A percentile compares a stretch with the other conserved stretches of the same genome.
Evolutionary conservation across 2,113 vertebrate genomes (phyloP).

Genomic region (Puntigrus tetrazona): DNA sequence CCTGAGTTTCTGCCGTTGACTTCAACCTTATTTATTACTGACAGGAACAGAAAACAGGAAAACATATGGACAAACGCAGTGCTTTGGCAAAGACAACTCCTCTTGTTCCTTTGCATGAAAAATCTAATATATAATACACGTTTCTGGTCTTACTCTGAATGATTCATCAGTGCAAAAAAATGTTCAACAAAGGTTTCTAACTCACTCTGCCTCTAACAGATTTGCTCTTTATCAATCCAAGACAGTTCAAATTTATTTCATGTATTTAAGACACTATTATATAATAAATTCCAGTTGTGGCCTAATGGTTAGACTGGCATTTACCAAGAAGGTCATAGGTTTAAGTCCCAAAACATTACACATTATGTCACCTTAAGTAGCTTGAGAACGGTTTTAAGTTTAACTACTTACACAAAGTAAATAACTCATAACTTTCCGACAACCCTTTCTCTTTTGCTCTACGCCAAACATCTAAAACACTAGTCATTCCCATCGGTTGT

Average conservation of each 20-base stretch:
- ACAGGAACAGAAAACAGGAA: background rate
- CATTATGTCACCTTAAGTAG: no score
- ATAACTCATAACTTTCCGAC: no score
- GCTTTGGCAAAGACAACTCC: background rate
- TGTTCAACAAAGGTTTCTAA: background rate
- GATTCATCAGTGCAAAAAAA: background rate
- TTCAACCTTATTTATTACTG: background rate
- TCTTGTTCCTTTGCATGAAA: background rate
- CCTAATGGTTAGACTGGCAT: background rate
- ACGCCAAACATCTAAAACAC: background rate
- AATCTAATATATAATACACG: background rate
- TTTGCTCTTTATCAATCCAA: background rate
- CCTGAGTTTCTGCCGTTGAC: background rate
- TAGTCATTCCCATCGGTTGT: background rate
- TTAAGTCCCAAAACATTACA: background rate
- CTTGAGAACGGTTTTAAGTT: no score
- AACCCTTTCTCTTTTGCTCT: no score
- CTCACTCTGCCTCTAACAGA: background rate
- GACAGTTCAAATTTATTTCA: background rate
- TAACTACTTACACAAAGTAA: no score
- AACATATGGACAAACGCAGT: background rate
- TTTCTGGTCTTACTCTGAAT: background rate
- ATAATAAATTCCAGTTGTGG: background rate
- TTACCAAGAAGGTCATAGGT: background rate
- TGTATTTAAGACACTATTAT: background rate